A percentile compares a stretch with the other conserved stretches of the same genome.
These are phyloP conservation scores for Odobenus rosmarus DNA, from an alignment of 2,113 vertebrate genomes.

Conservation along the genomic window DNA sequence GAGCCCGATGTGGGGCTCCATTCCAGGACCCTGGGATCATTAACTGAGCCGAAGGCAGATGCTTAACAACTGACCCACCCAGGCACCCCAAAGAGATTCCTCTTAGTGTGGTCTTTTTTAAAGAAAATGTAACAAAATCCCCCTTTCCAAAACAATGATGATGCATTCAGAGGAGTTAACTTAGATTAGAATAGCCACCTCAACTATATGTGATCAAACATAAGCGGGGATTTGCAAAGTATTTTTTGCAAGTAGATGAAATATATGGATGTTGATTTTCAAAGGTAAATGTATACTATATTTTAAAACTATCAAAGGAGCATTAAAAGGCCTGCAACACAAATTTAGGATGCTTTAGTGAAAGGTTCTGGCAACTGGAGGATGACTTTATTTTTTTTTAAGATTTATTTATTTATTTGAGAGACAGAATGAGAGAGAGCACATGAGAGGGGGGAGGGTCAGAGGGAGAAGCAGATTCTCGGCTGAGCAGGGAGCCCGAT, in stretches of 20 bases:
- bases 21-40: no score
- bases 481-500: no score
- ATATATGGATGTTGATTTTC: not conserved
- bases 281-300: not conserved
- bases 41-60: no score
- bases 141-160: slow-evolving; percentile 20
- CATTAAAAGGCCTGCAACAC: not conserved
- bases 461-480: no score
- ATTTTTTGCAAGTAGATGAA: slow-evolving; percentile 44
- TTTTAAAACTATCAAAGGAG: not conserved
- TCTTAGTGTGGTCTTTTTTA: not conserved
- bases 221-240: not conserved
- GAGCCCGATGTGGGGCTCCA: no score
- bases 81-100: not conserved
- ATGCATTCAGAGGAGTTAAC: not conserved
- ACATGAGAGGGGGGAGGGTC: no score
- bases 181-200: not conserved
- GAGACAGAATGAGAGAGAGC: no score
- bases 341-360: not conserved
- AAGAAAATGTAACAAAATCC: slow-evolving; percentile 42
- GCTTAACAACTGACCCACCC: no score
- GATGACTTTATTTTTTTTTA: not conserved
- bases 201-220: not conserved
- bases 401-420: no score
- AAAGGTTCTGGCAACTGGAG: not conserved